Conservation (phyloP, 1,140 invertebrate species). For the Trissolcus basalis region DNA sequence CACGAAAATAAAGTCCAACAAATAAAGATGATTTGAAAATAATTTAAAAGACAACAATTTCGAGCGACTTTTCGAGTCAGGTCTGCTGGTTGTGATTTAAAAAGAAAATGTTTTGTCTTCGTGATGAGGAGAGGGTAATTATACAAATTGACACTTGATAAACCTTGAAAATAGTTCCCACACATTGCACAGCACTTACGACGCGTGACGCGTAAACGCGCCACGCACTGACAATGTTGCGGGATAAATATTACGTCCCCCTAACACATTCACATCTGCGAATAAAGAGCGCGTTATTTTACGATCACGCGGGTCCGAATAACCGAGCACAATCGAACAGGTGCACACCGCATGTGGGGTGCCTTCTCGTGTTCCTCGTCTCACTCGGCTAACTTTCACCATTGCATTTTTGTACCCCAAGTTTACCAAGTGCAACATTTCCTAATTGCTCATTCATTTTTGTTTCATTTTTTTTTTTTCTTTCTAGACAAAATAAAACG, state of each 20-base stretch:
- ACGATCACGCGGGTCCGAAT: constrained; percentile 46
- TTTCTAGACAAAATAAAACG: no score
- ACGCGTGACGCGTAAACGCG: constrained; percentile 33
- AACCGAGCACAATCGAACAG: constrained; percentile 42
- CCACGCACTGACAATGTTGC: constrained; percentile 29
- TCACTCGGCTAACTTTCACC: constrained; percentile 41
- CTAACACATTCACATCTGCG: constrained; percentile 36
- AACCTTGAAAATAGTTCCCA: constrained; percentile 41
- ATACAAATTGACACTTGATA: not conserved
- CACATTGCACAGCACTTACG: constrained; percentile 18
- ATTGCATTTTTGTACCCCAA: constrained; percentile 41
- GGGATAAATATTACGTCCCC: constrained; percentile 35
- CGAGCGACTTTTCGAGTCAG: no score
- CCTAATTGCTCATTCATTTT: constrained; percentile 9
- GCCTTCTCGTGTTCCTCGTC: constrained; percentile 40
- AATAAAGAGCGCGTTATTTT: constrained; percentile 51
- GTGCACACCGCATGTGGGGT: constrained; percentile 37
- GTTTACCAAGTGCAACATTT: constrained; percentile 1
- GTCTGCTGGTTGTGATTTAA: no score
- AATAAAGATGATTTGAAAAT: no score
- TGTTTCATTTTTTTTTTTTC: not conserved
- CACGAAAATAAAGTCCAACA: no score
- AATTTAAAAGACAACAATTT: no score
- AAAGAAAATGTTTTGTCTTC: no score
- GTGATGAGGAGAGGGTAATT: no score